phyloP scores from a whole-genome alignment of 1,140 invertebrate species.

The Aphaenogaster ashmeadi region DNA sequence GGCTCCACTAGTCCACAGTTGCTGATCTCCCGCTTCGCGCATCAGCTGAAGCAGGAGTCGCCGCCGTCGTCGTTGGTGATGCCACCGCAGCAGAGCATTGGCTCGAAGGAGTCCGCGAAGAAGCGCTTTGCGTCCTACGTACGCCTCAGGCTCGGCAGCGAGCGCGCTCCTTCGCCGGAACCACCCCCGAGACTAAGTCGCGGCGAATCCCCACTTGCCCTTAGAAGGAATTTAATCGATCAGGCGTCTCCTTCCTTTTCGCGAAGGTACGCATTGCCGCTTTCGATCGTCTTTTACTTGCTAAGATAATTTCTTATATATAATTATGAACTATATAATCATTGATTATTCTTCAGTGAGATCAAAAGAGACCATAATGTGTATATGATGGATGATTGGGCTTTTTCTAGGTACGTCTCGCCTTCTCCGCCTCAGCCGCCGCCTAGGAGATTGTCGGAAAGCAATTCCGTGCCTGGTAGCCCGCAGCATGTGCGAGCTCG shows the following conservation, averaged over 20 bases:
- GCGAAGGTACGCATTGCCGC: constrained; percentile 87
- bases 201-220: constrained; percentile 89
- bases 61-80: constrained; percentile 67
- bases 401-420: constrained; percentile 88
- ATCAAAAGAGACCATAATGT: background rate
- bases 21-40: constrained; percentile 83
- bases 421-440: constrained; percentile 91
- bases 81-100: constrained; percentile 71
- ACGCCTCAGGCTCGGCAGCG: constrained; percentile 88
- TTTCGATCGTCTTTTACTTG: background rate
- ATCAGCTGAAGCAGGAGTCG: constrained; percentile 83
- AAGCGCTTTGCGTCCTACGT: constrained; percentile 93
- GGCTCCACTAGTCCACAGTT: constrained; percentile 84
- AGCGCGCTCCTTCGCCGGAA: constrained; percentile 89
- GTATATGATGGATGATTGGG: background rate
- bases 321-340: constrained; percentile 32
- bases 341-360: background rate
- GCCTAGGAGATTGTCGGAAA: constrained; percentile 89
- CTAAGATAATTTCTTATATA: background rate
- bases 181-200: constrained; percentile 90
- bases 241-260: constrained; percentile 87
- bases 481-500: constrained; percentile 90
- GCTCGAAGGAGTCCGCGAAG: constrained; percentile 85
- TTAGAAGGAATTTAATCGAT: constrained; percentile 89
- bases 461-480: constrained; percentile 90